Evolutionary conservation across 2,888 invertebrate species (phyloP), one percentile per base, ranked within the genome.

Genomic region (Polydrusus cervinus): DNA sequence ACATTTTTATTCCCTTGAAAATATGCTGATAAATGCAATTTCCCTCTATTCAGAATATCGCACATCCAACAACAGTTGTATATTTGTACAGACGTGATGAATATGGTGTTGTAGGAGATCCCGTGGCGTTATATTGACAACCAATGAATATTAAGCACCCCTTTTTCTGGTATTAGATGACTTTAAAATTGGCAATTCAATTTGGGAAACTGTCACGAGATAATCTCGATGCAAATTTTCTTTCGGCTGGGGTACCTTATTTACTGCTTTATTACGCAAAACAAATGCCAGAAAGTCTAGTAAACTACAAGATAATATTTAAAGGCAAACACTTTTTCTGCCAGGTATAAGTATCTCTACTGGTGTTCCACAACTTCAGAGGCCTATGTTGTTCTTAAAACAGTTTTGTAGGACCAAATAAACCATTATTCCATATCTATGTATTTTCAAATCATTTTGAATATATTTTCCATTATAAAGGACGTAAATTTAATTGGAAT

Each of bases 221-320:
- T 75, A 78, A 78, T 78, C 78, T 78, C 78, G 66, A 78, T 78
- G 78, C 78, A 75, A 78, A 78, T 78, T 78, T 78, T 73, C 75
- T 78, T 66, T 66, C 73, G 62, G 72, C 53, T 69, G 43, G 68
- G 53, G 43, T 68, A 69, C 40, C 62, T 78, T 78, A 75, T 78
- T 78, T 78, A 78, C 73, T 64, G 73, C 71, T 78, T 78, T 78
- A 78, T 75, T 72, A 72, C 45, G 72, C 66, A 60, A 72, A 72
- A 60, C 45, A 30, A 18, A 55, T 18, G 62, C 68, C 47, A 34
- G 11, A 11, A 45, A 45, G 45, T 13, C 3, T 38, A 34, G 14
- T 9, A 16, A 57, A 14, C 38, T 11, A 57, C 14, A 38, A 6
- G 7, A 30, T 30, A 55, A 11, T n/a, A n/a, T 30, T 3, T 30